Base-by-base conservation (phyloP, 2,888 invertebrate species). In the Macrophya alboannulata region DNA sequence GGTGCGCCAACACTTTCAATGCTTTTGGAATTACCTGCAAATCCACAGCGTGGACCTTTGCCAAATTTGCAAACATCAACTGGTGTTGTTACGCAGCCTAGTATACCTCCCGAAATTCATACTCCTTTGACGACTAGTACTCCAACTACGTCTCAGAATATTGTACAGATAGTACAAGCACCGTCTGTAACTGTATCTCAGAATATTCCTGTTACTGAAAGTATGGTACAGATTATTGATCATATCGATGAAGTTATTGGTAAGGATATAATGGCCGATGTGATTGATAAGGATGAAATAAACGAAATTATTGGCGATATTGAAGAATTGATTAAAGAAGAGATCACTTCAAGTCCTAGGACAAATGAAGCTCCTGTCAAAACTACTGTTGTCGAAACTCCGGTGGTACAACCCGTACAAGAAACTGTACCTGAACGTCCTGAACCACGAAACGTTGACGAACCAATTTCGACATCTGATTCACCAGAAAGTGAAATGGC, bases 1-100 rank as follows among this genome's bases (percentile, higher is more conserved):
- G 96, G 96, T 0, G 97, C 97, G 0, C 97, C 97, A 0, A 97
- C 97, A 0, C 93, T 97, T 0, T 97, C 97, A 0, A 96, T 96
- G 95, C 93, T 97, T 12, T 93, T 97, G 9, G 97, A 94, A 86
- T 91, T 93, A 85, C 94, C 94, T 9, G 93, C 94, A 1, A 94
- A 93, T 87, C 90, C 91, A 12, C 93, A 94, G 17, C 89, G 92
- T 87, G 89, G 89, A 1, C 89, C 91, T 2, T 81, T 92, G 40
- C 79, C 87, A 76, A 92, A 65, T 88, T 87, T 87, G 68, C 91
- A 85, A 90, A 90, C 40, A n/a, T 55, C 55, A 55, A 88, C 74
- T 17, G 82, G 86, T 1, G 87, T 86, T 10, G 83, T 86, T 1
- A 43, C 90, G 4, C 91, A 90, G 48, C 89, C 88, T 82, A 88